Evolutionary conservation across 2,888 invertebrate species (phyloP).

Genomic region (Anodontia alba): DNA sequence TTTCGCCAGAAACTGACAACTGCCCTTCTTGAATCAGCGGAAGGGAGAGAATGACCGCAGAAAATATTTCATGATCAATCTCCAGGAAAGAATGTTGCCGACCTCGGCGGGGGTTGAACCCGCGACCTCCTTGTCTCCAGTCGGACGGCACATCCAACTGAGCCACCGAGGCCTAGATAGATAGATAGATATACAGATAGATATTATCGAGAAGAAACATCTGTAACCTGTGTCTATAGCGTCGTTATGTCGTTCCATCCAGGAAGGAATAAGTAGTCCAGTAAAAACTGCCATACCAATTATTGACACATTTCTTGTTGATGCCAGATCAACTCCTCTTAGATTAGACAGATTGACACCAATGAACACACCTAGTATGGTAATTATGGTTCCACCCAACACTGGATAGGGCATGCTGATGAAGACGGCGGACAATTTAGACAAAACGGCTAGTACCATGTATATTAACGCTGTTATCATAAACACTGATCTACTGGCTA

Average conservation of each 20-base stretch:
- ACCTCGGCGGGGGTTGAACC: too few species aligned
- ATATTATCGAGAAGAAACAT: too few species aligned
- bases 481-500: conserved; percentile 53
- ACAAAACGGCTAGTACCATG: conserved; percentile 40
- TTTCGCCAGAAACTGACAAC: too few species aligned
- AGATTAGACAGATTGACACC: conserved; percentile 56
- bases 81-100: too few species aligned
- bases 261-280: conserved; percentile 87
- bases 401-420: conserved; percentile 58
- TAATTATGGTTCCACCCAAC: conserved; percentile 46
- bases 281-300: conserved; percentile 94
- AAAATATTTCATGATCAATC: too few species aligned
- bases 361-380: conserved; percentile 53
- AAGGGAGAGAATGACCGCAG: too few species aligned
- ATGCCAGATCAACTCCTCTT: conserved; percentile 87
- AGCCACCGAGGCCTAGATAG: too few species aligned
- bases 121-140: too few species aligned
- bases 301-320: conserved; percentile 90
- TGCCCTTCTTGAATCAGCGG: too few species aligned
- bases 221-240: conserved; percentile 68
- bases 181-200: too few species aligned
- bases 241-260: conserved; percentile 61
- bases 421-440: conserved; percentile 50
- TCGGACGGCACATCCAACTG: too few species aligned
- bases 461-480: conserved; percentile 44